Evolutionary conservation across 2,888 invertebrate species (phyloP), one percentile per base, ranked within the genome.

Genomic region (Oscheius sp.): DNA sequence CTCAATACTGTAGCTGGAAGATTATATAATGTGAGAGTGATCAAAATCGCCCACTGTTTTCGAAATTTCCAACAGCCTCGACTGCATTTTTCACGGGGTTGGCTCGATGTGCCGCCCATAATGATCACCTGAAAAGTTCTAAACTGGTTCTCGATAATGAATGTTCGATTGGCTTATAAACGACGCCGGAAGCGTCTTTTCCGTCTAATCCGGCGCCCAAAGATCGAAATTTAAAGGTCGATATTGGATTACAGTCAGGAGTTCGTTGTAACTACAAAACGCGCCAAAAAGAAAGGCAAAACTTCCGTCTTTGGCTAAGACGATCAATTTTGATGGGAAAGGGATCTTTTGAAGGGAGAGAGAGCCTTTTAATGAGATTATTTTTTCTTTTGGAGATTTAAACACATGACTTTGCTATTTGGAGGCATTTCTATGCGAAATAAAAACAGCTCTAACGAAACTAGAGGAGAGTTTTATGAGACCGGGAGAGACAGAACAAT

Each of bases 61-160:
- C 55, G 42, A 33, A 66, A 66, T 45, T 46, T 55, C 66, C 66
- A 66, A 31, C 66, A 66, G 55, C 66, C 66, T 55, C 29, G 55
- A n/a, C 48, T 31, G 42, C 66, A 55, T 25, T 66, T 66, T 33
- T 65, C 37, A 8, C 48, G 66, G 23, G 34, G 66, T 25, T 37
- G 55, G 66, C 61, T 61, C 3, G 66, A 12, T 2, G 48, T 39
- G 57, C 66, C 57, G 29, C 66, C 66, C 66, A 66, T 66, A 23
- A 64, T 33, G 48, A 64, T 46, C n/a, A 34, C n/a, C 64, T 64
- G 48, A 31, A 64, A 64, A 39, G 27, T 48, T n/a, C n/a, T n/a
- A n/a, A n/a, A n/a, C 37, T 10, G 37, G 37, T 37, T 37, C 37
- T 10, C n/a, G 37, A 37, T 15, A 37, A 37, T 37, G n/a, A n/a